These are phyloP conservation scores for Eristalis arbustorum DNA, from an alignment of 2,888 invertebrate species.

Conservation along the genomic window DNA sequence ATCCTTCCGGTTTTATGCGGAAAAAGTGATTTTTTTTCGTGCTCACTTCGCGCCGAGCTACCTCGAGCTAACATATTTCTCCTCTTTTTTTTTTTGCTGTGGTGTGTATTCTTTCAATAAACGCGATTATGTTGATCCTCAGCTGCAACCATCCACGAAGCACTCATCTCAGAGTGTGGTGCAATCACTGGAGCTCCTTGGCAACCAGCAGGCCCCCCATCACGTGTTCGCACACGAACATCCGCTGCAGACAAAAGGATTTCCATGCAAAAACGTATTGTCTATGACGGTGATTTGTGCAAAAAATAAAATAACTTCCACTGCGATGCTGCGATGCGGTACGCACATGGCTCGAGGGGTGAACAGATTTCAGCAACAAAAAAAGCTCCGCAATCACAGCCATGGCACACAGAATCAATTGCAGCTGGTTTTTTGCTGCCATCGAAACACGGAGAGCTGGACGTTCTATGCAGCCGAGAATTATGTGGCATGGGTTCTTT, in stretches of 20 bases:
- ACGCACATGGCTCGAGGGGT: background rate
- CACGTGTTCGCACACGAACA: background rate
- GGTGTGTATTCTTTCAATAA: background rate
- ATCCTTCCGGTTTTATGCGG: background rate
- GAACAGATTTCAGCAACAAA: background rate
- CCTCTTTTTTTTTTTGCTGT: too few species aligned
- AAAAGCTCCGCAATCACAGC: background rate
- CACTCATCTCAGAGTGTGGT: background rate
- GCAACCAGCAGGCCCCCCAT: background rate
- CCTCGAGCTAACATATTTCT: background rate
- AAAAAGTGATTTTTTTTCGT: background rate
- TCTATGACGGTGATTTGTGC: background rate
- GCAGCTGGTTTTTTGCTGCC: background rate
- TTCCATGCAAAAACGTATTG: background rate
- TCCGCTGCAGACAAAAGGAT: background rate
- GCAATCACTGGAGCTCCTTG: background rate
- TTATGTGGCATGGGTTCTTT: background rate
- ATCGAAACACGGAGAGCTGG: background rate
- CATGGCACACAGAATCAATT: background rate
- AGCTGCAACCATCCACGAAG: background rate
- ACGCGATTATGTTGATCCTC: background rate
- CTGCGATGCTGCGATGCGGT: background rate
- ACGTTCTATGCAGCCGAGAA: background rate
- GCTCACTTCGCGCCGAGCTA: background rate
- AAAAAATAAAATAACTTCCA: background rate